These are phyloP conservation scores for Cirrhinus mrigala DNA, from an alignment of 2,797 vertebrate genomes.

Conservation along the genomic window DNA sequence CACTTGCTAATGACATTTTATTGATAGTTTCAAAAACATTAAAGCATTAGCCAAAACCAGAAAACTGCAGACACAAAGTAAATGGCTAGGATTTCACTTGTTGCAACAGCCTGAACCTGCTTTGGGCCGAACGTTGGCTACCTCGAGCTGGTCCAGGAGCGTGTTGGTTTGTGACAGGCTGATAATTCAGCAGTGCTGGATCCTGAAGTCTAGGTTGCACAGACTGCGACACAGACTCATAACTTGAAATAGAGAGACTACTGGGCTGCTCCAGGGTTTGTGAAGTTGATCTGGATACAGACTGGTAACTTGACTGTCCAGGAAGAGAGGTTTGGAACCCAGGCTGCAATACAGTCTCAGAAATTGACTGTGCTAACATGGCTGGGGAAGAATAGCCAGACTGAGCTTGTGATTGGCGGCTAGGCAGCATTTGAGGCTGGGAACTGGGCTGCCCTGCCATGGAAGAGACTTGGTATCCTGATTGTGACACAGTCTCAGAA, in stretches of 20 bases:
- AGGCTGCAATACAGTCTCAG: background rate
- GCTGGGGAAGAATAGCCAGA: background rate
- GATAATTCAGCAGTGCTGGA: background rate
- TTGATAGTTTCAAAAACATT: background rate
- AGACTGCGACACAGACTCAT: background rate
- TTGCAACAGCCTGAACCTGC: background rate
- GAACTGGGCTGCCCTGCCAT: too few relatives aligned
- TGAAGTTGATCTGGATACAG: background rate
- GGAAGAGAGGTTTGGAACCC: background rate
- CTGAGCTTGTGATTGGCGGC: background rate
- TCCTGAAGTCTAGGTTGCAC: background rate
- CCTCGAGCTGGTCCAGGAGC: background rate
- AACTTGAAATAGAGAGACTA: background rate
- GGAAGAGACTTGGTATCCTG: too few relatives aligned
- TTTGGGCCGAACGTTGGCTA: background rate
- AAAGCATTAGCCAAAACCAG: background rate
- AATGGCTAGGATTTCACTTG: background rate
- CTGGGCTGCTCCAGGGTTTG: background rate
- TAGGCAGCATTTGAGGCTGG: background rate
- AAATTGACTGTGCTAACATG: background rate
- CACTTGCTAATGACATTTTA: background rate
- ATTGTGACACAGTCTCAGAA: too few relatives aligned
- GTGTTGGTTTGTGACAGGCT: background rate
- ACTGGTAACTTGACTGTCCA: background rate
- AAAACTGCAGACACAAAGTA: background rate